These are phyloP conservation scores for Oceanodroma leucorhoa DNA, from an alignment of 2,797 vertebrate species.

Conservation along the genomic window DNA sequence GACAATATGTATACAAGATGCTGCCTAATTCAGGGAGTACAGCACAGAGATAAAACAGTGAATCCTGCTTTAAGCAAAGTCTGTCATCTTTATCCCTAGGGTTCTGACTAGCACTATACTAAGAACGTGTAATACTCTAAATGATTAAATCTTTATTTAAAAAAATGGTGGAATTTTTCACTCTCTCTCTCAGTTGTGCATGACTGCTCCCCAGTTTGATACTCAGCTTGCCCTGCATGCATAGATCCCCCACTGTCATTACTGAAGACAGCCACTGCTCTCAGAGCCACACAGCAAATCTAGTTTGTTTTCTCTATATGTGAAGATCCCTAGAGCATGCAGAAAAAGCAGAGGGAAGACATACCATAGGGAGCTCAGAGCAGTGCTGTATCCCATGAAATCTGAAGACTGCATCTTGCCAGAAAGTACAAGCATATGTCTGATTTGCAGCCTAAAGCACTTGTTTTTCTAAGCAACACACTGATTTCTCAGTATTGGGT, in stretches of 20 bases:
- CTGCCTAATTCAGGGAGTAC: slow-evolving; percentile 6
- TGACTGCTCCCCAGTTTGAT: slow-evolving; percentile 7
- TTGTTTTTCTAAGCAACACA: slow-evolving; percentile 4
- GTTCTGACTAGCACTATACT: neutral
- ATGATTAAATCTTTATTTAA: neutral
- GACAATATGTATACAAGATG: neutral
- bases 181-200: neutral
- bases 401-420: neutral
- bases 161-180: neutral
- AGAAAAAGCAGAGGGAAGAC: neutral
- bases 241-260: slow-evolving; percentile 2
- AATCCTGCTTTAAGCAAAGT: slow-evolving; percentile 11
- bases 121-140: neutral
- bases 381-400: slow-evolving; percentile 1
- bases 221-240: slow-evolving; percentile 12
- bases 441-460: slow-evolving; percentile 15
- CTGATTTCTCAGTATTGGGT: neutral
- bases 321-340: slow-evolving; percentile 8
- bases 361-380: neutral
- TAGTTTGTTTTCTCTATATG: neutral
- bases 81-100: slow-evolving; percentile 9
- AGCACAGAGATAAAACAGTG: neutral
- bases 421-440: slow-evolving; percentile 7
- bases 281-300: slow-evolving; percentile 13
- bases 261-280: slow-evolving; percentile 6